Evolutionary conservation across 2,888 invertebrate genomes (phyloP).

Genomic region (Cabera pusaria): DNA sequence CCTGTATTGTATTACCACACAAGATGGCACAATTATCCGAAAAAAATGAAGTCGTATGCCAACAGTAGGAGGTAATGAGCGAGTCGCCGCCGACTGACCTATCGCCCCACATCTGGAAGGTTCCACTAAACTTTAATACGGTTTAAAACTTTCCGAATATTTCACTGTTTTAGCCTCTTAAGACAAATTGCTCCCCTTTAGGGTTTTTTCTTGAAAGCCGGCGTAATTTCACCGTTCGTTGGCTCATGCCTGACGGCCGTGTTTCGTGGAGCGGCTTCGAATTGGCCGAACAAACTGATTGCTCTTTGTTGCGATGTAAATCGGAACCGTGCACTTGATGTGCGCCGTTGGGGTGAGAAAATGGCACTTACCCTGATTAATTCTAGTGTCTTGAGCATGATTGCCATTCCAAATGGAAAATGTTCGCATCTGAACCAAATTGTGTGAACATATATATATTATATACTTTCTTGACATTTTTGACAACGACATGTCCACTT

Average conservation of each 20-base stretch:
- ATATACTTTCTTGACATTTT: too few relatives aligned
- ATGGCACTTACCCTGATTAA: too few relatives aligned
- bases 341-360: too few relatives aligned
- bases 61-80: too few relatives aligned
- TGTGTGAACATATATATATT: too few relatives aligned
- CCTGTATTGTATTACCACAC: too few relatives aligned
- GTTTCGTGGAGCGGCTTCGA: conserved; percentile 35
- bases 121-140: conserved; percentile 66
- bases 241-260: conserved; percentile 38
- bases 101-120: conserved; percentile 51
- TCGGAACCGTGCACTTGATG: conserved; percentile 8
- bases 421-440: too few relatives aligned
- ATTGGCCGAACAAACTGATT: conserved; percentile 28
- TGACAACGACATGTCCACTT: too few relatives aligned
- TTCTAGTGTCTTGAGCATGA: too few relatives aligned
- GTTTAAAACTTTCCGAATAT: conserved; percentile 70
- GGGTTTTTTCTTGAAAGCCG: conserved; percentile 47
- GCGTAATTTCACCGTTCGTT: conserved; percentile 67
- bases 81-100: conserved; percentile 20
- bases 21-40: too few relatives aligned
- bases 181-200: conserved; percentile 67
- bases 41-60: too few relatives aligned
- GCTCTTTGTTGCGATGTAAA: conserved; percentile 24
- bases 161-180: conserved; percentile 72
- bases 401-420: too few relatives aligned